Evolutionary conservation across 2,888 invertebrate species (phyloP).

Genomic region (Caradrina kadenii): DNA sequence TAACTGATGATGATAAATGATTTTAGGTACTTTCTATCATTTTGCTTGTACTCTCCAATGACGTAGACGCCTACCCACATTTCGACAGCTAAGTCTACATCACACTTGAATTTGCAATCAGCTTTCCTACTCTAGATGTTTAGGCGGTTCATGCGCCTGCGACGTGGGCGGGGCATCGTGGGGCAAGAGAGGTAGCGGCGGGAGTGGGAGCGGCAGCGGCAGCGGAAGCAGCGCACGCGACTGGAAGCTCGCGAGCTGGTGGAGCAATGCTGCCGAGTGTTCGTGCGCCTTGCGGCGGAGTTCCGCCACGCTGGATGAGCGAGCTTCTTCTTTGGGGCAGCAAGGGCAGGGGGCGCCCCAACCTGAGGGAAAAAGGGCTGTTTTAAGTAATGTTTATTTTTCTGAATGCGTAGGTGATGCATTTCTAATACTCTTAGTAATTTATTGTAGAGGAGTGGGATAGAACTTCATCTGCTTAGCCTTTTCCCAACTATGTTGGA

Average conservation of each 20-base stretch:
- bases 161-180: slow-evolving; percentile 68
- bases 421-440: too few relatives aligned
- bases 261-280: slow-evolving; percentile 96
- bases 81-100: too few relatives aligned
- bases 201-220: slow-evolving; percentile 82
- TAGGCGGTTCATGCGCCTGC: slow-evolving; percentile 73
- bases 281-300: slow-evolving; percentile 98
- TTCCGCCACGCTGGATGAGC: slow-evolving; percentile 97
- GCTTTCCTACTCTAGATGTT: slow-evolving; percentile 78
- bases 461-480: too few relatives aligned
- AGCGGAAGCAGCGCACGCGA: slow-evolving; percentile 90
- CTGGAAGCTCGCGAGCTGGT: slow-evolving; percentile 93
- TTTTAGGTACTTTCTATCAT: neutral
- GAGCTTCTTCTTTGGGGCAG: slow-evolving; percentile 94
- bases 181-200: slow-evolving; percentile 80
- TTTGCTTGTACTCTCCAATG: neutral
- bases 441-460: too few relatives aligned
- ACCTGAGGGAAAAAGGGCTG: slow-evolving; percentile 81
- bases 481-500: too few relatives aligned
- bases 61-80: too few relatives aligned
- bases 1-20: neutral
- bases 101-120: neutral
- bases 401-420: too few relatives aligned
- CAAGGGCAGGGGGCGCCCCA: slow-evolving; percentile 95
- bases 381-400: neutral